Evolutionary conservation across 2,888 invertebrate species (phyloP).

Genomic region (Hydrotaea cyrtoneurina): DNA sequence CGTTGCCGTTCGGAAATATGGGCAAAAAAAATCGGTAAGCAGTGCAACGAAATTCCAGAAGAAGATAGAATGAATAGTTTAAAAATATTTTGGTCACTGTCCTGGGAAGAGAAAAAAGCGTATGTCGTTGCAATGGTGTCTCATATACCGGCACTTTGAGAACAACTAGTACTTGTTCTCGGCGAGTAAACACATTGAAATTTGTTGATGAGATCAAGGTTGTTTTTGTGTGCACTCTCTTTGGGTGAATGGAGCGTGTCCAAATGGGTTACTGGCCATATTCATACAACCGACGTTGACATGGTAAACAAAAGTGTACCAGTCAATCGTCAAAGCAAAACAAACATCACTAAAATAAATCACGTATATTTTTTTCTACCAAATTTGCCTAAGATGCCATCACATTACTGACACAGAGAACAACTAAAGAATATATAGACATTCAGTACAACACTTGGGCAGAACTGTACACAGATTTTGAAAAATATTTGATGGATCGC

Average conservation of each 20-base stretch:
- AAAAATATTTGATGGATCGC: too few relatives aligned
- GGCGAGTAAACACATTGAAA: conserved; percentile 24
- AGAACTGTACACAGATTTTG: too few relatives aligned
- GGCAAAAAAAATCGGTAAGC: conserved; percentile 54
- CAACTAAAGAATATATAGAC: background rate
- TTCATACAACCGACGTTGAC: conserved; percentile 49
- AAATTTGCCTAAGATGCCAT: too few relatives aligned
- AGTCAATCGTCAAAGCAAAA: background rate
- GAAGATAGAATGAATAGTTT: conserved; percentile 51
- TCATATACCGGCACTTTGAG: too few relatives aligned
- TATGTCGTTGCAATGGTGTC: conserved; percentile 30
- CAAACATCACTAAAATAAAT: too few relatives aligned
- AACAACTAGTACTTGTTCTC: too few relatives aligned
- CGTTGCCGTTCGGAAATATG: conserved; percentile 56
- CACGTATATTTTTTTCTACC: too few relatives aligned
- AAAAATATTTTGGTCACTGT: conserved; percentile 40
- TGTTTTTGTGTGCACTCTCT: conserved; percentile 44
- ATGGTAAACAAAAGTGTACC: conserved; percentile 12
- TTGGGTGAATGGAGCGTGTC: too few relatives aligned
- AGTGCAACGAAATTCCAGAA: conserved; percentile 56
- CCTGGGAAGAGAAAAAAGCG: too few relatives aligned
- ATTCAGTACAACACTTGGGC: too few relatives aligned
- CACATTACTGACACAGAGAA: too few relatives aligned
- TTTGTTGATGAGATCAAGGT: conserved; percentile 52
- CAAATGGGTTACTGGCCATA: too few relatives aligned